Evolutionary conservation across 2,113 vertebrate genomes (phyloP).

Genomic region (Eulemur macaco): DNA sequence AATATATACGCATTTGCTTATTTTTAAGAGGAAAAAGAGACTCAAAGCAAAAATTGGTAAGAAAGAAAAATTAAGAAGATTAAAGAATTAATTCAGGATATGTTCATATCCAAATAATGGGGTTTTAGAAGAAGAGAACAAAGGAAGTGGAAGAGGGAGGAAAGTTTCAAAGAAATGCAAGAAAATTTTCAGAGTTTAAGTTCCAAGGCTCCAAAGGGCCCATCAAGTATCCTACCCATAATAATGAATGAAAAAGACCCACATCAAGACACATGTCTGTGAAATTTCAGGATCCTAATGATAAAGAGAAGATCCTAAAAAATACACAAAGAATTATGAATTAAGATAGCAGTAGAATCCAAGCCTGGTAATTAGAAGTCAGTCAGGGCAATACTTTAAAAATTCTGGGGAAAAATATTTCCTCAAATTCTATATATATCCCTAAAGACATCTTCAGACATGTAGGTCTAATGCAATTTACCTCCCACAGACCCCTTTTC

Average conservation of each 20-base stretch:
- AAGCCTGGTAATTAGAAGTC: background rate
- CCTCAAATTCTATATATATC: slow-evolving; percentile 1
- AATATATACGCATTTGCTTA: background rate
- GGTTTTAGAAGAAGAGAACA: background rate
- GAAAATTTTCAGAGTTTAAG: background rate
- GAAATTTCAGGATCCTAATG: background rate
- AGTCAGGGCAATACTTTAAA: background rate
- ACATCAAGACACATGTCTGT: background rate
- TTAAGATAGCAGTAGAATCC: background rate
- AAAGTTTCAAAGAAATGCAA: background rate
- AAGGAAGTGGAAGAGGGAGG: background rate
- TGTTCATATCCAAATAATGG: background rate
- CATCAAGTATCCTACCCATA: background rate
- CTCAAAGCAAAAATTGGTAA: background rate
- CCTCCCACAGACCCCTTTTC: background rate
- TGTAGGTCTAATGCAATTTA: background rate
- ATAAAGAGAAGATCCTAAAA: background rate
- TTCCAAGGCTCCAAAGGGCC: background rate
- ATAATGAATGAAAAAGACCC: background rate
- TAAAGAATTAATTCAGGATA: slow-evolving; percentile 34
- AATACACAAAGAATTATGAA: background rate
- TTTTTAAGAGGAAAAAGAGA: slow-evolving; percentile 35
- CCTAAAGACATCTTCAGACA: background rate
- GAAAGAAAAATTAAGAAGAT: slow-evolving; percentile 30
- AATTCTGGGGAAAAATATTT: background rate